These are phyloP conservation scores for Geotrypetes seraphini DNA, from an alignment of 2,797 vertebrate species.

Conservation along the genomic window DNA sequence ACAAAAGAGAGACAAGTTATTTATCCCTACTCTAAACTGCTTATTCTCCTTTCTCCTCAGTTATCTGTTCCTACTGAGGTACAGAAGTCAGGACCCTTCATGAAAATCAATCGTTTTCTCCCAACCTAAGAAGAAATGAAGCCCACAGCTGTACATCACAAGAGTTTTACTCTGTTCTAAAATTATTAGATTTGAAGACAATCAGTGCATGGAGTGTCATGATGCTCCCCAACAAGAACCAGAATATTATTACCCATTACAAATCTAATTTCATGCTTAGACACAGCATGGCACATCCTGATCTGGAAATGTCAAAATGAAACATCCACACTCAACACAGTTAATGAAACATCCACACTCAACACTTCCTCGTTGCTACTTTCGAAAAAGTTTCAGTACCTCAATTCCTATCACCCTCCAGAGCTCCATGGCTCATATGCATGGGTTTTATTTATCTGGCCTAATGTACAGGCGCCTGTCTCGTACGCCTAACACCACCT, in stretches of 20 bases:
- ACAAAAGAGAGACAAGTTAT: too few relatives aligned
- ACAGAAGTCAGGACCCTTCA: slow-evolving; percentile 4
- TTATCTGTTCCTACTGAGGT: slow-evolving; percentile 5
- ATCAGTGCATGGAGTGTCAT: not conserved
- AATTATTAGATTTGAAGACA: slow-evolving; percentile 5
- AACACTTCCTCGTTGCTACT: too few relatives aligned
- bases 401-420: too few relatives aligned
- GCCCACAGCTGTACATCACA: slow-evolving; percentile 11
- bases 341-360: too few relatives aligned
- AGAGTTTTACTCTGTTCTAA: slow-evolving; percentile 5
- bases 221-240: not conserved
- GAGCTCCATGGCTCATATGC: too few relatives aligned
- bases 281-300: not conserved
- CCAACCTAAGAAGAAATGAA: not conserved
- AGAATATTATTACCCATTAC: not conserved
- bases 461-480: too few relatives aligned
- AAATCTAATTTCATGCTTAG: not conserved
- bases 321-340: too few relatives aligned
- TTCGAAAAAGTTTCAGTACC: too few relatives aligned
- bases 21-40: too few relatives aligned
- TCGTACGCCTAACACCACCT: too few relatives aligned
- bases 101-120: not conserved
- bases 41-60: not conserved
- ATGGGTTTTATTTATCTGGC: too few relatives aligned
- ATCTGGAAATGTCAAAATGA: not conserved